These are phyloP conservation scores for Oreocharis arfaki DNA, from an alignment of 2,113 vertebrate genomes.

Conservation along the genomic window DNA sequence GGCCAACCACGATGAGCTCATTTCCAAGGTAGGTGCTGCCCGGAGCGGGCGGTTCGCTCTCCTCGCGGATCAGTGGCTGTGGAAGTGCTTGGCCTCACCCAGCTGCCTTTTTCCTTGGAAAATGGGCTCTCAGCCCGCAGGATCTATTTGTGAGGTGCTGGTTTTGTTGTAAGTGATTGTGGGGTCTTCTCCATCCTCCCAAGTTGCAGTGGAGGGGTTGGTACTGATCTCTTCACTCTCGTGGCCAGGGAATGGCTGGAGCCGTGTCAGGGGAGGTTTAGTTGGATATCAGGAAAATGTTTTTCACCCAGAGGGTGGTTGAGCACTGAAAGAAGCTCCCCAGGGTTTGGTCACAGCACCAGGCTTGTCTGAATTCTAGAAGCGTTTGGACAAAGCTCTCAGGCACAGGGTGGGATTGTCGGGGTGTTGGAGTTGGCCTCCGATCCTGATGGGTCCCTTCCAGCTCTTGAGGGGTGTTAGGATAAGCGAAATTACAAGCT, in stretches of 20 bases:
- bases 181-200: not conserved
- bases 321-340: not conserved
- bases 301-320: not conserved
- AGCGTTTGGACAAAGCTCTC: not conserved
- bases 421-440: not conserved
- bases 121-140: not conserved
- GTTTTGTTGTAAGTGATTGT: not conserved
- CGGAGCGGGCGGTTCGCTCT: fast-evolving
- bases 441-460: not conserved
- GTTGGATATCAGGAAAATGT: not conserved
- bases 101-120: not conserved
- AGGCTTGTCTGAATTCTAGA: not conserved
- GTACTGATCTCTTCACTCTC: fast-evolving
- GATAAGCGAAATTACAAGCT: not conserved
- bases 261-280: not conserved
- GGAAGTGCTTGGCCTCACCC: not conserved
- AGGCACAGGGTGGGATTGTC: not conserved
- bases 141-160: not conserved
- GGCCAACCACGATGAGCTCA: constrained; percentile 98
- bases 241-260: not conserved
- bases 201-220: not conserved
- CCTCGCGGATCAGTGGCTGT: not conserved
- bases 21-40: constrained; percentile 88
- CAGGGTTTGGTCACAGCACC: not conserved
- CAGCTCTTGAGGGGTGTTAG: not conserved